Conservation (phyloP, 2,113 vertebrate genomes). For the Conger conger region DNA sequence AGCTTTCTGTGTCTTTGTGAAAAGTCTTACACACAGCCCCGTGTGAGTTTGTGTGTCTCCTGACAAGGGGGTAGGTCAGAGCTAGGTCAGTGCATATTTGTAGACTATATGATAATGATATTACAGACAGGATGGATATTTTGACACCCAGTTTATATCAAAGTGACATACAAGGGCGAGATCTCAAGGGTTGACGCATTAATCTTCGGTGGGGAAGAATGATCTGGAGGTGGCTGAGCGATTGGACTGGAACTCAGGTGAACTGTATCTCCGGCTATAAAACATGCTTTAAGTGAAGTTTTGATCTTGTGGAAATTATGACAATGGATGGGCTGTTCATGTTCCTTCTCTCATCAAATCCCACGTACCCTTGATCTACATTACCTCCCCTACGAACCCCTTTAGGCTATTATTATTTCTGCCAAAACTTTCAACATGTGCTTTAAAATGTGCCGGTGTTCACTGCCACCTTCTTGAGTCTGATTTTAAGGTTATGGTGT, state of each 20-base stretch:
- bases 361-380: background rate
- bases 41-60: background rate
- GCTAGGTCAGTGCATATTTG: background rate
- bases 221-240: background rate
- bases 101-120: conserved; percentile 5
- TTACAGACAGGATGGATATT: background rate
- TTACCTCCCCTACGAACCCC: background rate
- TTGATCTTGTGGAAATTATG: background rate
- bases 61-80: background rate
- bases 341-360: background rate
- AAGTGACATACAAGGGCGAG: background rate
- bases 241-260: background rate
- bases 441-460: too few relatives aligned
- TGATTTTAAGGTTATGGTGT: too few relatives aligned
- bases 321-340: background rate
- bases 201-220: background rate
- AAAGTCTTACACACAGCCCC: background rate
- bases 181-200: background rate
- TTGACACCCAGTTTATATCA: conserved; percentile 9
- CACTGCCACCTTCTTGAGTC: too few relatives aligned
- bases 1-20: background rate
- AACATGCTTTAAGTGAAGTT: background rate
- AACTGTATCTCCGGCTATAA: background rate
- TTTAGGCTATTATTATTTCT: background rate
- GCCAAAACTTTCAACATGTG: background rate